A percentile compares a stretch with the other conserved stretches of the same genome.
These are phyloP conservation scores for Zootermopsis nevadensis DNA, from an alignment of 2,888 invertebrate genomes.

Conservation along the genomic window DNA sequence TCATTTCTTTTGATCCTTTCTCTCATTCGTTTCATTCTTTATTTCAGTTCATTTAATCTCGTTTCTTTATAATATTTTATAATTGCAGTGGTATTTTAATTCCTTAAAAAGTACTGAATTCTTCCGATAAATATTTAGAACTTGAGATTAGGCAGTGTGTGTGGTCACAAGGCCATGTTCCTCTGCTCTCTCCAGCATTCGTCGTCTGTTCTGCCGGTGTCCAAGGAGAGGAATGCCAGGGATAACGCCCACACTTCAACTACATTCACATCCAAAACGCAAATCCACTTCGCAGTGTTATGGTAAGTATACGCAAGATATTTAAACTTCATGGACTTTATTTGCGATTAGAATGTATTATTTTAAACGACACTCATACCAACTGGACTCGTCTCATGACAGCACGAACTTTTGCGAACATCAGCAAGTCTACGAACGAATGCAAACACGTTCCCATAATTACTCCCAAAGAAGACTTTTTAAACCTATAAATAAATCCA, in stretches of 20 bases:
- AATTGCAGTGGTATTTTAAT: too few species aligned
- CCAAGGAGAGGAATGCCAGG: conserved; percentile 21
- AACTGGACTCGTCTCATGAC: neutral
- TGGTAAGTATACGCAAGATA: neutral
- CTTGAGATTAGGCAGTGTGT: neutral
- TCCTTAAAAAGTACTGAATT: too few species aligned
- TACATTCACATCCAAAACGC: conserved; percentile 24
- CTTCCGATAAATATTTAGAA: neutral
- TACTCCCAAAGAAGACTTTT: neutral
- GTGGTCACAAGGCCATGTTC: neutral
- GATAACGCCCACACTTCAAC: conserved; percentile 27
- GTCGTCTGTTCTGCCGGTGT: conserved; percentile 27
- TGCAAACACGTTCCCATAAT: neutral
- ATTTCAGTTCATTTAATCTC: too few species aligned
- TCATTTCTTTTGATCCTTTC: too few species aligned
- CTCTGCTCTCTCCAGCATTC: neutral
- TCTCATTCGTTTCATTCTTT: too few species aligned
- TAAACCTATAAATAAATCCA: neutral
- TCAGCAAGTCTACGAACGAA: neutral
- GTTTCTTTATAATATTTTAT: too few species aligned
- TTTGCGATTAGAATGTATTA: too few species aligned
- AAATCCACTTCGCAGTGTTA: neutral
- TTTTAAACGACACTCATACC: neutral
- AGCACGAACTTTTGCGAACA: neutral
- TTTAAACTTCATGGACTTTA: too few species aligned